Conservation (phyloP, 1,140 invertebrate genomes). For the Eumaeus atala region DNA sequence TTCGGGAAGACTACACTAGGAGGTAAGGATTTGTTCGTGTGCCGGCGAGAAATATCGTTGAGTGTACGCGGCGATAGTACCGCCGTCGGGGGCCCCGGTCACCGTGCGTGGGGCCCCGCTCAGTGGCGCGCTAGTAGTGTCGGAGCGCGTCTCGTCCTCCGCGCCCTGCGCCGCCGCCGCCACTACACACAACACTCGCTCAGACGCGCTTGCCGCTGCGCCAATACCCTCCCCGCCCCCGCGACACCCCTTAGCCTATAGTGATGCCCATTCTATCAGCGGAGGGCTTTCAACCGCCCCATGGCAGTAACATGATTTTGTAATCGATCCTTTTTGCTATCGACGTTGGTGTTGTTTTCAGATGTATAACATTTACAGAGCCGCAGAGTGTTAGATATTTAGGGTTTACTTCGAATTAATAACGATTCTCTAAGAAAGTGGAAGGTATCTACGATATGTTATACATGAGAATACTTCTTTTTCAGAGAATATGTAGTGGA, state of each 20-base stretch:
- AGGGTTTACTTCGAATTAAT: too few species aligned
- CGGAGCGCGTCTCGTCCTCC: slow-evolving; percentile 21
- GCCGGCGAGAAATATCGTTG: slow-evolving; percentile 1
- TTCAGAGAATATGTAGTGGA: too few species aligned
- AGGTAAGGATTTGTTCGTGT: slow-evolving; percentile 15
- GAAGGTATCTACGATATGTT: too few species aligned
- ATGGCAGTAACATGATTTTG: too few species aligned
- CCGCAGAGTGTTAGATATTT: too few species aligned
- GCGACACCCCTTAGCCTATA: not conserved
- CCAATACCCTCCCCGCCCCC: slow-evolving; percentile 1
- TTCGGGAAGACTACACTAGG: slow-evolving; percentile 12
- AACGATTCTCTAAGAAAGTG: too few species aligned
- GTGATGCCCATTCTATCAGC: not conserved
- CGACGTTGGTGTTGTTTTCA: too few species aligned
- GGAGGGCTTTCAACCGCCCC: too few species aligned
- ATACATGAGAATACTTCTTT: too few species aligned
- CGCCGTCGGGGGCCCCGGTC: slow-evolving; percentile 11
- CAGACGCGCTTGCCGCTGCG: slow-evolving; percentile 15
- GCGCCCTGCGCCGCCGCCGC: slow-evolving; percentile 25
- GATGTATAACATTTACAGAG: too few species aligned
- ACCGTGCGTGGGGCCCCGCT: slow-evolving; percentile 12
- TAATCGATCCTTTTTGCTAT: too few species aligned
- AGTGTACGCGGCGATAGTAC: slow-evolving; percentile 13
- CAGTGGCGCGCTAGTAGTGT: slow-evolving; percentile 21
- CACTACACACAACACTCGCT: slow-evolving; percentile 24